A percentile compares a stretch with the other conserved stretches of the same genome.
Evolutionary conservation across 2,113 vertebrate species (phyloP).

Genomic region (Abramis brama): DNA sequence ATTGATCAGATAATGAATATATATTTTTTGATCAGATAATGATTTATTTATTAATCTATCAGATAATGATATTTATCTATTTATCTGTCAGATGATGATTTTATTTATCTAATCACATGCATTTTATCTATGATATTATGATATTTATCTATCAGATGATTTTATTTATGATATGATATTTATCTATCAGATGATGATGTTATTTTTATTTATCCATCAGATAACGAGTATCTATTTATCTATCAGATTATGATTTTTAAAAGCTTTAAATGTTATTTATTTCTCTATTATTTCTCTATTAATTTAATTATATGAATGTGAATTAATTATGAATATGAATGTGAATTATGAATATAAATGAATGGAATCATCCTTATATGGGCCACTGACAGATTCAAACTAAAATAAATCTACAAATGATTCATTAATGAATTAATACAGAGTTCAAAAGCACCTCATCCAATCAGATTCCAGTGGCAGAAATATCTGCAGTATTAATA

Average conservation of each 20-base stretch:
- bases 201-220: no score
- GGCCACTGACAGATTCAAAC: not conserved
- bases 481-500: not conserved
- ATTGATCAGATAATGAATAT: not conserved
- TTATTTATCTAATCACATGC: no score
- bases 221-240: not conserved
- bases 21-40: no score
- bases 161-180: no score
- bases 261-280: not conserved
- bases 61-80: no score
- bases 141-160: no score
- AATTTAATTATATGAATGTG: not conserved
- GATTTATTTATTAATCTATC: no score
- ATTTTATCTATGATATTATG: fast-evolving
- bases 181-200: no score
- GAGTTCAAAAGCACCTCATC: not conserved
- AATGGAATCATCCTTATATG: not conserved
- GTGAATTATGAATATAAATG: not conserved
- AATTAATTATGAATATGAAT: no score
- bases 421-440: not conserved
- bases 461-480: not conserved
- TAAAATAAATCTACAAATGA: not conserved
- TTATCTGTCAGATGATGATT: no score
- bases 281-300: no score
- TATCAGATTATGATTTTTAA: not conserved